phyloP scores from a whole-genome alignment of 2,888 invertebrate species.

The Dromius quadrimaculatus region DNA sequence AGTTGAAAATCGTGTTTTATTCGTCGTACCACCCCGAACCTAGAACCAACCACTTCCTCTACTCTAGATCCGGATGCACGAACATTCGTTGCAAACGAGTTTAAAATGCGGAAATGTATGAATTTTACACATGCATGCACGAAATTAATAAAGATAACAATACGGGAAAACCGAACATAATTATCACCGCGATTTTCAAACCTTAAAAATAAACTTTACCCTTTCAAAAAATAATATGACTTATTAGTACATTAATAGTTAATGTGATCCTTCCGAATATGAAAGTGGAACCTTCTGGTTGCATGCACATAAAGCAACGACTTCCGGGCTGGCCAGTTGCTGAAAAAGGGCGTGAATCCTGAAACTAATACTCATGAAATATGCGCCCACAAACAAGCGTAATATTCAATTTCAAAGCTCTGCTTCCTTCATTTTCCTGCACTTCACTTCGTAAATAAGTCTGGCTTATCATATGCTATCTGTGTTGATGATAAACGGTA shows the following conservation, averaged over 20 bases:
- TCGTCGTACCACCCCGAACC: slow-evolving; percentile 43
- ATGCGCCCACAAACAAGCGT: slow-evolving; percentile 13
- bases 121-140: slow-evolving; percentile 35
- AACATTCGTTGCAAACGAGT: slow-evolving; percentile 3
- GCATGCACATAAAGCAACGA: slow-evolving; percentile 30
- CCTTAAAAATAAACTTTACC: too few relatives aligned
- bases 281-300: not conserved
- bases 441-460: slow-evolving; percentile 33
- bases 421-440: slow-evolving; percentile 13
- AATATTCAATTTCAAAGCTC: slow-evolving; percentile 27
- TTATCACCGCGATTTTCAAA: too few relatives aligned
- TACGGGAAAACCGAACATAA: not conserved
- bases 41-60: slow-evolving; percentile 20
- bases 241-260: too few relatives aligned
- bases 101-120: slow-evolving; percentile 20
- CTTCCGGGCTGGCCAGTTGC: slow-evolving; percentile 12
- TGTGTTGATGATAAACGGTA: slow-evolving; percentile 4
- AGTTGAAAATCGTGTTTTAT: slow-evolving; percentile 44
- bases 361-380: slow-evolving; percentile 12
- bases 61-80: slow-evolving; percentile 2
- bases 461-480: slow-evolving; percentile 10
- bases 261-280: slow-evolving; percentile 25
- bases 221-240: too few relatives aligned
- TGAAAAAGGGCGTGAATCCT: slow-evolving; percentile 22
- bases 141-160: slow-evolving; percentile 35